phyloP scores from a whole-genome alignment of 2,113 vertebrate species.

The zebrafish (Danio rerio) region DNA sequence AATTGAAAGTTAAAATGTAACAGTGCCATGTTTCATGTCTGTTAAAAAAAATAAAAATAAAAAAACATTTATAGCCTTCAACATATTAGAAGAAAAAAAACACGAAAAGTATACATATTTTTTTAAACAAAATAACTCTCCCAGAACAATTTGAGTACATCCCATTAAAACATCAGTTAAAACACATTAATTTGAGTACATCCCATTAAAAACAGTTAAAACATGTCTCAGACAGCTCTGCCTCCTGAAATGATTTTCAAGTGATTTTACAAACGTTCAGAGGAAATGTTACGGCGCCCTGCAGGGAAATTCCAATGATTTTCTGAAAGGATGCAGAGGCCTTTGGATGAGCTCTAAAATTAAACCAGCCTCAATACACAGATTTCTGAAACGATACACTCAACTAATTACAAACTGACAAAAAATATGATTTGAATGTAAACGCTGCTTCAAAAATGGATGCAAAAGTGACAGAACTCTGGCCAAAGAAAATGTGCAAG shows the following conservation, averaged over 20 bases:
- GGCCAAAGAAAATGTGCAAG: not conserved
- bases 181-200: no score
- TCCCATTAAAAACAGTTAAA: not conserved
- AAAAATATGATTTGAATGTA: not conserved
- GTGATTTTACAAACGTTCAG: not conserved
- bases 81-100: no score
- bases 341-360: constrained; percentile 29
- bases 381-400: not conserved
- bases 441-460: not conserved
- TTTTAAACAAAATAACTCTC: no score
- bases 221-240: not conserved
- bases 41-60: no score
- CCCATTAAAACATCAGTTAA: no score
- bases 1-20: no score
- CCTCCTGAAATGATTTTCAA: constrained; percentile 15
- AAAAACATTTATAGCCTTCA: no score
- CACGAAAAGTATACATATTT: no score
- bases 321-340: constrained; percentile 14
- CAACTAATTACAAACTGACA: not conserved
- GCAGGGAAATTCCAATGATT: constrained; percentile 20
- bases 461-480: not conserved
- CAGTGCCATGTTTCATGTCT: no score
- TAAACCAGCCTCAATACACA: constrained; percentile 19
- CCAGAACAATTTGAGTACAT: no score
- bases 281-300: constrained; percentile 3